phyloP scores from a whole-genome alignment of 2,888 invertebrate species.

The Eilema caniola region DNA sequence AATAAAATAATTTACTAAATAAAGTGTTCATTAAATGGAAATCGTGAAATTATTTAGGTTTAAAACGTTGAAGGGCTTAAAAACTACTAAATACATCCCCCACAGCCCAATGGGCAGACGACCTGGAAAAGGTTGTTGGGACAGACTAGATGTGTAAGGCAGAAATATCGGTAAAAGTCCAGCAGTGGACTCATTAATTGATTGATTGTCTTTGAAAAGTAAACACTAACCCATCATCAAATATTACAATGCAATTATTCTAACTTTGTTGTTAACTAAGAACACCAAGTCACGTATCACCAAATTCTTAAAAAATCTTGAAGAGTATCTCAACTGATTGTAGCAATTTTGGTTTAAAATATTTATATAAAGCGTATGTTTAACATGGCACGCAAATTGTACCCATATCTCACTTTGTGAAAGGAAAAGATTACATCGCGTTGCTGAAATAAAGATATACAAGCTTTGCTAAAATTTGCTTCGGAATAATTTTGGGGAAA shows the following conservation, averaged over 20 bases:
- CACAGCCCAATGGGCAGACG: too few relatives aligned
- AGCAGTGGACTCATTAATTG: too few relatives aligned
- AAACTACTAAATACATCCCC: not conserved
- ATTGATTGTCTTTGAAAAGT: not conserved
- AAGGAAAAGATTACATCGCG: slow-evolving; percentile 37
- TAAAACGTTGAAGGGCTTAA: too few relatives aligned
- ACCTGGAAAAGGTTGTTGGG: too few relatives aligned
- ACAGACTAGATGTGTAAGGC: too few relatives aligned
- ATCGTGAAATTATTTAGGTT: too few relatives aligned
- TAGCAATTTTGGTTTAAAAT: slow-evolving; percentile 23
- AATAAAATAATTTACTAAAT: too few relatives aligned
- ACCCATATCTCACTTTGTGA: slow-evolving; percentile 41
- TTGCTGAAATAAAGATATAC: slow-evolving; percentile 42
- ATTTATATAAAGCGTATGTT: slow-evolving; percentile 34
- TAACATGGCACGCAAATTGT: slow-evolving; percentile 41
- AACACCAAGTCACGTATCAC: not conserved
- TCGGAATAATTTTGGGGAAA: slow-evolving; percentile 4
- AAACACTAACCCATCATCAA: not conserved
- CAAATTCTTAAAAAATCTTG: not conserved
- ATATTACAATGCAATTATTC: not conserved
- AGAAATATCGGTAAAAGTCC: too few relatives aligned
- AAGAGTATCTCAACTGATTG: not conserved
- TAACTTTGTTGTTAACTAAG: not conserved
- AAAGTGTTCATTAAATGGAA: too few relatives aligned
- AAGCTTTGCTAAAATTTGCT: slow-evolving; percentile 28